These are phyloP conservation scores for Myrmophylax atrothorax DNA, from an alignment of 2,113 vertebrate species.

Conservation along the genomic window DNA sequence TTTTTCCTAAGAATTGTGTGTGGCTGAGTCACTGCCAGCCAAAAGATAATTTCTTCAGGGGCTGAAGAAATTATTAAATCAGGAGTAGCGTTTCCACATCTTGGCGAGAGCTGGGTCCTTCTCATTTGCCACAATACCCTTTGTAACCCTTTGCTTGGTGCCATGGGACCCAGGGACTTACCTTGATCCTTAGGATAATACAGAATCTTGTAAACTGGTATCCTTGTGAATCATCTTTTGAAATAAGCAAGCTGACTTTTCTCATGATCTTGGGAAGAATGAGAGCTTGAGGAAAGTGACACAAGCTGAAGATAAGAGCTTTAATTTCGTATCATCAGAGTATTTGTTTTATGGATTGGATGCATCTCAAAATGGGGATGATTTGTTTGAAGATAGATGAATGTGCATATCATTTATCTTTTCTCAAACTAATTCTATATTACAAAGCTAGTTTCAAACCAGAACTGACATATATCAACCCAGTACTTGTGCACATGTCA, in stretches of 20 bases:
- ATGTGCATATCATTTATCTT: background rate
- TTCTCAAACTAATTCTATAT: background rate
- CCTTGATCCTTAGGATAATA: background rate
- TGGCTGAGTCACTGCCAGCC: background rate
- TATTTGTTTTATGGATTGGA: background rate
- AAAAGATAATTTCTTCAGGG: background rate
- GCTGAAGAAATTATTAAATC: background rate
- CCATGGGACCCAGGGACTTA: background rate
- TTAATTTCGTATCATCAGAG: background rate
- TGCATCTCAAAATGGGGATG: background rate
- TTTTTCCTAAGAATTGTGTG: background rate
- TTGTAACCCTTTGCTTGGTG: background rate
- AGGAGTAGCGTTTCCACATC: background rate
- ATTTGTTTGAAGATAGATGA: background rate
- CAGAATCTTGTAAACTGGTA: background rate
- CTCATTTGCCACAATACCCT: background rate
- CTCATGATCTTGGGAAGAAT: background rate
- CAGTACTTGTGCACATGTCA: background rate
- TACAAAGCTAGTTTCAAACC: background rate
- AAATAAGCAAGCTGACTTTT: background rate
- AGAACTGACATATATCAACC: background rate
- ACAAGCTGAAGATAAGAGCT: constrained; percentile 50
- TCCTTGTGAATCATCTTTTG: background rate
- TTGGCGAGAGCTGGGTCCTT: background rate
- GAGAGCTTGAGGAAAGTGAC: background rate